Conservation (phyloP, 2,888 invertebrate species). For the Polyommatus icarus region DNA sequence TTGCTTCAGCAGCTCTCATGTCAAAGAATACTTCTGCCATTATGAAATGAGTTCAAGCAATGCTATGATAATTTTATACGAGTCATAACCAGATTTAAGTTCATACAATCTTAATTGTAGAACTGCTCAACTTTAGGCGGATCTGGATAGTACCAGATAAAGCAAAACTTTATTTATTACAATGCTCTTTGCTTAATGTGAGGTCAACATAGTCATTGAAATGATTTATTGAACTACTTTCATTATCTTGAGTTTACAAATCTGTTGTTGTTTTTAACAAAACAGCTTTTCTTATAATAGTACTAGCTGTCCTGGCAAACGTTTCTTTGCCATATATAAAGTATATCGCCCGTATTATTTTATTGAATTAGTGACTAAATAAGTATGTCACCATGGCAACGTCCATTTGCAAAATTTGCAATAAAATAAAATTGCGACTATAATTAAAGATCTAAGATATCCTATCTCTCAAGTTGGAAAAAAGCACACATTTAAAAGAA, state of each 20-base stretch:
- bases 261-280: neutral
- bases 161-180: neutral
- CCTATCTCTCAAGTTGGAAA: too few species aligned
- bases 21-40: neutral
- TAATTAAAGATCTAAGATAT: too few species aligned
- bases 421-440: too few species aligned
- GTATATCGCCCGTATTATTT: too few species aligned
- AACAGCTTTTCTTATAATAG: neutral
- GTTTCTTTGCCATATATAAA: too few species aligned
- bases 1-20: neutral
- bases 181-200: neutral
- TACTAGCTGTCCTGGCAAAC: too few species aligned
- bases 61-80: neutral
- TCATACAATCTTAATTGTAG: neutral
- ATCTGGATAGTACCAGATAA: neutral
- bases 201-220: neutral
- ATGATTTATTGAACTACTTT: neutral
- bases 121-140: neutral
- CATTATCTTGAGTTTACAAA: neutral
- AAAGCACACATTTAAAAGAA: too few species aligned
- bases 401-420: too few species aligned
- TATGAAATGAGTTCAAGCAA: too few species aligned
- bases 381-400: too few species aligned
- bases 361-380: too few species aligned
- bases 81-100: neutral